phyloP scores from a whole-genome alignment of 2,797 vertebrate genomes.

The Knipowitschia caucasica region DNA sequence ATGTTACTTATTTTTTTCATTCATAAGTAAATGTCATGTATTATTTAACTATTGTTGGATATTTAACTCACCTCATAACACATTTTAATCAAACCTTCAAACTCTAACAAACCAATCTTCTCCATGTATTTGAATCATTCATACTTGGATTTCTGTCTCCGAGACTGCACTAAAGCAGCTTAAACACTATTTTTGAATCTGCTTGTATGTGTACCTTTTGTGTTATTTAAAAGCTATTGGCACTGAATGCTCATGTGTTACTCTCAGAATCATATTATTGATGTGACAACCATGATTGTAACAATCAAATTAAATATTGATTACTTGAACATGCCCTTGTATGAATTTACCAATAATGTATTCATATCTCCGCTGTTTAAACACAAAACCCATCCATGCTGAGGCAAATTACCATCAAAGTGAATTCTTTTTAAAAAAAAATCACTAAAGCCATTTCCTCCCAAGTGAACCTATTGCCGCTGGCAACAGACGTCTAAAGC shows the following conservation, averaged over 20 bases:
- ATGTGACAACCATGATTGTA: slow-evolving; percentile 3
- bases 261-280: neutral
- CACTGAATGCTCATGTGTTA: slow-evolving; percentile 3
- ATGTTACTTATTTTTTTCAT: too few relatives aligned
- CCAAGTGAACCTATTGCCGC: slow-evolving; percentile 12
- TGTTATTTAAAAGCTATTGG: slow-evolving; percentile 1
- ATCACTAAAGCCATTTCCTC: slow-evolving; percentile 8
- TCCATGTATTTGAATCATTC: neutral
- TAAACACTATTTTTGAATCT: too few relatives aligned
- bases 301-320: slow-evolving; percentile 14
- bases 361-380: slow-evolving; percentile 6
- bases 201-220: neutral
- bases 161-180: neutral
- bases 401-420: slow-evolving; percentile 9
- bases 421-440: neutral
- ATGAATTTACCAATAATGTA: slow-evolving; percentile 4
- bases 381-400: slow-evolving; percentile 4
- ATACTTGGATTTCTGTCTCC: neutral
- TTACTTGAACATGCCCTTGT: slow-evolving; percentile 3
- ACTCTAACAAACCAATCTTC: neutral
- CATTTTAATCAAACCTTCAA: neutral
- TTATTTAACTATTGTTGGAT: too few relatives aligned
- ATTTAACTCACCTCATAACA: too few relatives aligned
- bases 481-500: slow-evolving; percentile 34
- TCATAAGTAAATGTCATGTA: too few relatives aligned